Evolutionary conservation across 2,113 vertebrate species (phyloP), one percentile per base, ranked within the genome.

Genomic region (Shinisaurus crocodilurus): DNA sequence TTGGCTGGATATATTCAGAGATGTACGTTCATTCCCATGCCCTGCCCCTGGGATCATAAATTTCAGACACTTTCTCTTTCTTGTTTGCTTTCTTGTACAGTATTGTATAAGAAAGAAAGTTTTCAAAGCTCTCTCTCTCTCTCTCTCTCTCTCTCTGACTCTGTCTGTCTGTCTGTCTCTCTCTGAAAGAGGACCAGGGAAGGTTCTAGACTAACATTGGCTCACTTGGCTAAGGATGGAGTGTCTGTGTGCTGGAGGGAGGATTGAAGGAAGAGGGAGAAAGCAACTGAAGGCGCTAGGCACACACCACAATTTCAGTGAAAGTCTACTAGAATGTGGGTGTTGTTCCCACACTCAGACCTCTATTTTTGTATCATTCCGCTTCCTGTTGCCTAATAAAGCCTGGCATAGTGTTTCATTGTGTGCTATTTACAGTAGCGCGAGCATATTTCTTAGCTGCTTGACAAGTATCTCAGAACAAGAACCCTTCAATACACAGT

Each of bases 1-100:
- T 92, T 92, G 93, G 77, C 95, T 89, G 72, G 91, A 83, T 96
- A 91, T 87, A 90, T 92, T 96, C 93, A 93, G 76, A 91, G 90
- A 93, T 86, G 90, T 84, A 85, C 80, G 57, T 69, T 91, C 75
- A 77, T 90, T 94, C 92, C 81, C 87, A 86, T 91, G 86, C 92
- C 85, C 80, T 69, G 43, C 54, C 5, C 34, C 91, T 92, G 90
- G 93, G 0, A 1, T 90, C 89, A 88, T 94, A 94, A 93, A 96
- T 95, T 92, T 94, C 93, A 93, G 92, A 87, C 88, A 82, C 92
- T 91, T 86, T 84, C n/a, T 77, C 63, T 91, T 92, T 40, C 65
- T 94, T 86, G 93, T 88, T 87, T 75, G 91, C 85, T 63, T 91
- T 86, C 92, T 85, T 96, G 88, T 82, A n/a, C n/a, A n/a, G n/a